Base-by-base conservation (phyloP, 2,888 invertebrate genomes). In the Anarsia innoxiella region DNA sequence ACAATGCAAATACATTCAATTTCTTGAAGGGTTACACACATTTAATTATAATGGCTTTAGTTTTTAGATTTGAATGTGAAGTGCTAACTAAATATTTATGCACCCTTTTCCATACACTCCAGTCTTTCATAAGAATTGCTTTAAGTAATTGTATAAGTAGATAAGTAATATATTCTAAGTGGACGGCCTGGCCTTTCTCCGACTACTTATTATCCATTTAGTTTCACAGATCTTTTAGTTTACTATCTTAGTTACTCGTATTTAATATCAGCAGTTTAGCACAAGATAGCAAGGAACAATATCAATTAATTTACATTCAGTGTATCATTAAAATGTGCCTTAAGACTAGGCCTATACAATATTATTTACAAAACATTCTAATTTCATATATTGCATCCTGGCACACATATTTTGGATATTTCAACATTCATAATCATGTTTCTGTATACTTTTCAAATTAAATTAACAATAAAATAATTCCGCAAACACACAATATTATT, bases 111-210 rank as follows among this genome's bases (percentile, higher is more conserved):
- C 56, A 58, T 53, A 57, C 59, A 54, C 52, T 53, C 58, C 82
- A 82, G 82, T 82, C 79, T 82, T 77, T 66, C 55, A 60, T 58
- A 61, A 59, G 56, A 66, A 65, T 69, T 66, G 51, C 55, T 66
- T 59, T 64, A 26, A 32, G 19, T 31, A 12, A 11, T 31, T 23
- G 11, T 11, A 19, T 56, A 61, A 50, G 43, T 51, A 56, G 52
- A 49, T 56, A 31, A 41, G 42, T 37, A 58, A 56, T 57, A 59
- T n/a, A n/a, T n/a, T 63, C 46, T 57, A 57, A 63, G 68, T 77
- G 83, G 83, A 83, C 83, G 83, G 83, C 77, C 61, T 77, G 71
- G 75, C 79, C 78, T 77, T 66, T 50, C 48, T 43, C 29, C 48
- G 49, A 45, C 49, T 45, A 50, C 45, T 45, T 45, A 38, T 44